Percentiles rank a stretch among this genome's conserved stretches.
Conservation (phyloP, 2,113 vertebrate species). For the Gulo gulo region DNA sequence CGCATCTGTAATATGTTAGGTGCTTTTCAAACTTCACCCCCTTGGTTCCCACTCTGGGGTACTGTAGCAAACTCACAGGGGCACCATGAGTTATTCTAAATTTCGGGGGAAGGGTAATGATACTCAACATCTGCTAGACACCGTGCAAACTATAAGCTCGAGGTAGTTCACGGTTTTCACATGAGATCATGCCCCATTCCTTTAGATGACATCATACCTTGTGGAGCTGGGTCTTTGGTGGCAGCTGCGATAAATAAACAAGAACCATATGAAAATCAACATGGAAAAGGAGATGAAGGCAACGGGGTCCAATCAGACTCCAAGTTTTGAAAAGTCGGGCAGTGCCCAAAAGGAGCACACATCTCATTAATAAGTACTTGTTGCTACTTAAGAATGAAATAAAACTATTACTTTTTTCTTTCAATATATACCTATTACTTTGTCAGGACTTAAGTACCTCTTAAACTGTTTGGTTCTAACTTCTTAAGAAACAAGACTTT, state of each 20-base stretch:
- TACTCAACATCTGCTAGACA: constrained; percentile 6
- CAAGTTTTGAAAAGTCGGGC: background rate
- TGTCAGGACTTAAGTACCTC: background rate
- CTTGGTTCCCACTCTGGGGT: background rate
- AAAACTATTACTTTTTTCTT: constrained; percentile 28
- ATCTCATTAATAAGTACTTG: background rate
- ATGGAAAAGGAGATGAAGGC: background rate
- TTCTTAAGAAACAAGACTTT: background rate
- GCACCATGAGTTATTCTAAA: background rate
- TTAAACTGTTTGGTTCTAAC: background rate
- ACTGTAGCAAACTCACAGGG: constrained; percentile 21
- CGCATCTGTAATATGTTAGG: background rate
- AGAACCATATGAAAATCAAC: constrained; percentile 43
- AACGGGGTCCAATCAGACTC: background rate
- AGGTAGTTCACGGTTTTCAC: constrained; percentile 25
- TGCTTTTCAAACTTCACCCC: constrained; percentile 12
- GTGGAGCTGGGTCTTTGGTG: background rate
- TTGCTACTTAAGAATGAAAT: background rate
- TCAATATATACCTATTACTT: background rate
- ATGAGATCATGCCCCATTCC: constrained; percentile 11
- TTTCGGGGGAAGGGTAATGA: background rate
- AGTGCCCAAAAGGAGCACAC: background rate
- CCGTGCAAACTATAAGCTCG: background rate
- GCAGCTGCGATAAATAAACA: constrained; percentile 31
- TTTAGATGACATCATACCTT: constrained; percentile 32